Evolutionary conservation across 2,797 vertebrate genomes (phyloP).

Genomic region (Clarias fuscus): DNA sequence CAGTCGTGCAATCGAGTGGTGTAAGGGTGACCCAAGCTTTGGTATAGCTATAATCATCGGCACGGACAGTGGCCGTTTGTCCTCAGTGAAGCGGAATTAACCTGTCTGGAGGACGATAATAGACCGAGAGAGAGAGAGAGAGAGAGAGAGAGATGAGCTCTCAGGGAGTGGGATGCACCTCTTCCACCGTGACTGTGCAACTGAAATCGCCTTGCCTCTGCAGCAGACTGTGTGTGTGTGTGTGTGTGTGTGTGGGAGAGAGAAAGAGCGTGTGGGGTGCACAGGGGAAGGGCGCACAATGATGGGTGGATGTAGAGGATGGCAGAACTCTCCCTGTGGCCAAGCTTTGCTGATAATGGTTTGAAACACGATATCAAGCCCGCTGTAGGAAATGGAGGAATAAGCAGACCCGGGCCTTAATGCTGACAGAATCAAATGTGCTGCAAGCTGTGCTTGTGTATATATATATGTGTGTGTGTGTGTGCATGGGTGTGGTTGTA

Average conservation of each 20-base stretch:
- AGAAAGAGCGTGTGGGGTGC: slow-evolving; percentile 49
- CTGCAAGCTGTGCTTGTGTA: not conserved
- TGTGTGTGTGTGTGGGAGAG: slow-evolving; percentile 48
- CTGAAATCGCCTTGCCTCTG: slow-evolving; percentile 37
- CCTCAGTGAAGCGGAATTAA: slow-evolving; percentile 46
- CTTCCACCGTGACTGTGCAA: slow-evolving; percentile 12
- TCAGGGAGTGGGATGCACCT: slow-evolving; percentile 20
- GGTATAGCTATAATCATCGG: slow-evolving; percentile 28
- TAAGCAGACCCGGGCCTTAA: slow-evolving; percentile 50
- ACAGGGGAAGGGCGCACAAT: slow-evolving; percentile 55
- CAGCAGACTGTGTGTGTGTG: slow-evolving; percentile 16
- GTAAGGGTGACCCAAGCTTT: not conserved
- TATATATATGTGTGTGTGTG: slow-evolving; percentile 1
- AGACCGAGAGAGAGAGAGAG: slow-evolving; percentile 35
- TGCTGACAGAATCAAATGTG: slow-evolving; percentile 57
- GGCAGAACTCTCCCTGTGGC: slow-evolving; percentile 59
- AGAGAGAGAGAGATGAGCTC: slow-evolving; percentile 4
- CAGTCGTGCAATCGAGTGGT: not conserved
- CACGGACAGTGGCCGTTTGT: slow-evolving; percentile 6
- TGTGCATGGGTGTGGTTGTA: slow-evolving; percentile 20
- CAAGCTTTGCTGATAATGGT: slow-evolving; percentile 71
- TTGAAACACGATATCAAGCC: slow-evolving; percentile 71
- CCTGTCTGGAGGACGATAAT: slow-evolving; percentile 54
- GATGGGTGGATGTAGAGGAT: slow-evolving; percentile 65
- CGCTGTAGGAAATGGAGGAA: slow-evolving; percentile 59